Evolutionary conservation across 2,888 invertebrate genomes (phyloP).

Genomic region (Piscicola geometra): DNA sequence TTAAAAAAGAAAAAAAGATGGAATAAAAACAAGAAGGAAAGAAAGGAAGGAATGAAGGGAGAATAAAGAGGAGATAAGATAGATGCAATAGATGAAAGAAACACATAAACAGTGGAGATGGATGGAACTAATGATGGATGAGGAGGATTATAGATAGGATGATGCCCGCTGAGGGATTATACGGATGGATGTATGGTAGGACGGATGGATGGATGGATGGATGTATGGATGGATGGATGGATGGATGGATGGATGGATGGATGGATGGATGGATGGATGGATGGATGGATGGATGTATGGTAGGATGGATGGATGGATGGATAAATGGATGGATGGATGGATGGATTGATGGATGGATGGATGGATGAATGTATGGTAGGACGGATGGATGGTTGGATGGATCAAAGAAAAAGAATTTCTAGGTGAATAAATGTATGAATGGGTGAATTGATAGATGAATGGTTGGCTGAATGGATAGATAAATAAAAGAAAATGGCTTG

Average conservation of each 20-base stretch:
- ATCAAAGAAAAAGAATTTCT: background rate
- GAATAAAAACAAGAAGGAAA: too few species aligned
- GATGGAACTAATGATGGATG: too few species aligned
- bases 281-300: background rate
- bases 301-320: background rate
- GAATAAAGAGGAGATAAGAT: too few species aligned
- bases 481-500: background rate
- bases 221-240: background rate
- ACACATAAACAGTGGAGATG: too few species aligned
- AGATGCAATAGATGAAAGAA: too few species aligned
- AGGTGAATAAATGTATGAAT: background rate
- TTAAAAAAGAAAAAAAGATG: too few species aligned
- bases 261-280: background rate
- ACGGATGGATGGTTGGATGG: background rate
- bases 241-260: background rate
- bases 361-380: background rate
- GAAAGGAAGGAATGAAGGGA: too few species aligned
- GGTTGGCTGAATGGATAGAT: background rate
- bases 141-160: too few species aligned
- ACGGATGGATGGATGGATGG: conserved; percentile 6
- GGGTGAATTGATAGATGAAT: background rate
- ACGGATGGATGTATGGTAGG: background rate
- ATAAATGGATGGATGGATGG: background rate
- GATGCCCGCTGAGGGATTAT: too few species aligned
- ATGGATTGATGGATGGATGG: background rate